Evolutionary conservation across 2,113 vertebrate genomes (phyloP).

Genomic region (Toxostoma redivivum): DNA sequence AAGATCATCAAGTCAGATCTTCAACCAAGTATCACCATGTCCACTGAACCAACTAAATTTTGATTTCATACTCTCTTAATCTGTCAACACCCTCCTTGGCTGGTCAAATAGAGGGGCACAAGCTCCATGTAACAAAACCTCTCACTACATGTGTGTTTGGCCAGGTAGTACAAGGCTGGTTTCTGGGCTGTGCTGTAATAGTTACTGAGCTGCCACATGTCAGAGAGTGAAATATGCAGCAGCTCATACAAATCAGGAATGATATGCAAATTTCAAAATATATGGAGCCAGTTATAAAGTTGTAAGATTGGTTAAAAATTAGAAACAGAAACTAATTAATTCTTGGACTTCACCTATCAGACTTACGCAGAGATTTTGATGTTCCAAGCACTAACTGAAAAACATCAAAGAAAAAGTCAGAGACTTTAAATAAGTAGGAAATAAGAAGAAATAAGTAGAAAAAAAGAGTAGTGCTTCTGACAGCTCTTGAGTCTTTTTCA

Average conservation of each 20-base stretch:
- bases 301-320: not conserved
- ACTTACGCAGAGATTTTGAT: not conserved
- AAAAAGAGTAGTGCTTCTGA: not conserved
- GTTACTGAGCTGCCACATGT: not conserved
- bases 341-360: not conserved
- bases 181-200: not conserved
- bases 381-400: not conserved
- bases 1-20: not conserved
- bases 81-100: not conserved
- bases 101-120: not conserved
- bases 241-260: not conserved
- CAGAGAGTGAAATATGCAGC: not conserved
- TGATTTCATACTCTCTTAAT: not conserved
- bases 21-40: not conserved
- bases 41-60: not conserved
- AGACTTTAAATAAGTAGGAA: not conserved
- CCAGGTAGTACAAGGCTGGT: accelerated
- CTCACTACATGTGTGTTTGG: accelerated
- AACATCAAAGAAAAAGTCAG: not conserved
- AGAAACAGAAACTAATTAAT: not conserved
- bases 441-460: not conserved
- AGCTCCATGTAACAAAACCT: not conserved
- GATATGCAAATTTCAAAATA: not conserved
- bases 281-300: not conserved
- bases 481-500: not conserved